Evolutionary conservation across 2,797 vertebrate genomes (phyloP).

Genomic region (Loriculus beryllinus): DNA sequence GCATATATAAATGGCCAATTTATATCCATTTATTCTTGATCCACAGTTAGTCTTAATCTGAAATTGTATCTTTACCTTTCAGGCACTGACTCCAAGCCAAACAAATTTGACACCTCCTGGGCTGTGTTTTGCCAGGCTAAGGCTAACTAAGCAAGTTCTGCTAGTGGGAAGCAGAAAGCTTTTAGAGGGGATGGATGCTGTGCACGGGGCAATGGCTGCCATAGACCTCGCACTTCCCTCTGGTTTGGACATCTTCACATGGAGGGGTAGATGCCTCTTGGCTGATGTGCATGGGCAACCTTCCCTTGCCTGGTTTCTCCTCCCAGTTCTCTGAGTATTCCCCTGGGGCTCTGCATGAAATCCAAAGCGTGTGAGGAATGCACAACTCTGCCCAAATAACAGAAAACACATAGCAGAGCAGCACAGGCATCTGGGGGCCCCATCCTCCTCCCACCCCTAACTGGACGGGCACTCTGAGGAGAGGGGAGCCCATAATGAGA

Average conservation of each 20-base stretch:
- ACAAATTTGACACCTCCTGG: background rate
- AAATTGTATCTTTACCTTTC: background rate
- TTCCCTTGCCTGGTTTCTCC: background rate
- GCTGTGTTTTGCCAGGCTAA: background rate
- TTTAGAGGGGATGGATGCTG: background rate
- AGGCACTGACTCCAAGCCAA: background rate
- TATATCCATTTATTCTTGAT: background rate
- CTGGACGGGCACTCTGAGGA: background rate
- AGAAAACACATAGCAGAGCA: background rate
- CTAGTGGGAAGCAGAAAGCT: background rate
- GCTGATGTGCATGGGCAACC: background rate
- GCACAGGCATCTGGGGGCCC: background rate
- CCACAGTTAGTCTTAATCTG: background rate
- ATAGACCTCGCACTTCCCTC: background rate
- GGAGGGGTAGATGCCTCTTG: background rate
- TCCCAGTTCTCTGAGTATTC: background rate
- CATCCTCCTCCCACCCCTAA: background rate
- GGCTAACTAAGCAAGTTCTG: background rate
- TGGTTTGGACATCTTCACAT: background rate
- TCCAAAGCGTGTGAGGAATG: constrained; percentile 1
- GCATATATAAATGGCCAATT: background rate
- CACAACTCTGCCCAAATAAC: background rate
- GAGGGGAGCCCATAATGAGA: background rate
- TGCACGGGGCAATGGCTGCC: background rate
- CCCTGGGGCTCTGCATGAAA: background rate